Percentiles rank a stretch among this genome's conserved stretches.
phyloP scores from a whole-genome alignment of 2,797 vertebrate species.

The Gambelia wislizenii region DNA sequence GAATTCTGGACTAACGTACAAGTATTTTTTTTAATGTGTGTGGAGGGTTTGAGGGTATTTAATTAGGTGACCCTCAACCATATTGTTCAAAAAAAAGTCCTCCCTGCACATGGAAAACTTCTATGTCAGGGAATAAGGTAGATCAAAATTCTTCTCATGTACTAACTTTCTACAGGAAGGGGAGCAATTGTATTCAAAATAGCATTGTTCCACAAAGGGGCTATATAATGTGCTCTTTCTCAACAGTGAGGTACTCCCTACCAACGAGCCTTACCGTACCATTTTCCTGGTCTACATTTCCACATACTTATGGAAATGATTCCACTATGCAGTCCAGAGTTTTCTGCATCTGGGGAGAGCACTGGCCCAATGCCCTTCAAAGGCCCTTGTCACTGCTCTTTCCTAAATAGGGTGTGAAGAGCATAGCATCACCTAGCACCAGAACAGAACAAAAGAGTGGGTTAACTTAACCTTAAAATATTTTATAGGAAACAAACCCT shows the following conservation, averaged over 20 bases:
- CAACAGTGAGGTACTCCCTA: neutral
- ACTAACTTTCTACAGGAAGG: too few relatives aligned
- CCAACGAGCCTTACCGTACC: too few relatives aligned
- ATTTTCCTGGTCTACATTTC: neutral
- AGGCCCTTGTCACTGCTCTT: neutral
- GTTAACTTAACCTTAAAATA: neutral
- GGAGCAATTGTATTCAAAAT: too few relatives aligned
- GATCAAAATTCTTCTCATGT: too few relatives aligned
- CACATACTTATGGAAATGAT: neutral
- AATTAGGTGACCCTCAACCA: too few relatives aligned
- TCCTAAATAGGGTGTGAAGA: neutral
- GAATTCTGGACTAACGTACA: too few relatives aligned
- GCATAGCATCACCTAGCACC: neutral
- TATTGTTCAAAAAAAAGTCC: too few relatives aligned
- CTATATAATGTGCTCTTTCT: neutral
- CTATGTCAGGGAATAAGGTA: too few relatives aligned
- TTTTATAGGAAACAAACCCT: constrained; percentile 16
- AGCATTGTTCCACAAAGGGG: neutral
- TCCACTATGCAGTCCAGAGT: neutral
- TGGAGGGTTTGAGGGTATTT: too few relatives aligned
- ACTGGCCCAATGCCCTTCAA: too few relatives aligned
- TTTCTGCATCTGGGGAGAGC: neutral
- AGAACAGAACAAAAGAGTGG: neutral
- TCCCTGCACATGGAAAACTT: too few relatives aligned
- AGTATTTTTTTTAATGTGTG: too few relatives aligned